Conservation (phyloP, 2,797 vertebrate species). For the Sebastes wilsoni region DNA sequence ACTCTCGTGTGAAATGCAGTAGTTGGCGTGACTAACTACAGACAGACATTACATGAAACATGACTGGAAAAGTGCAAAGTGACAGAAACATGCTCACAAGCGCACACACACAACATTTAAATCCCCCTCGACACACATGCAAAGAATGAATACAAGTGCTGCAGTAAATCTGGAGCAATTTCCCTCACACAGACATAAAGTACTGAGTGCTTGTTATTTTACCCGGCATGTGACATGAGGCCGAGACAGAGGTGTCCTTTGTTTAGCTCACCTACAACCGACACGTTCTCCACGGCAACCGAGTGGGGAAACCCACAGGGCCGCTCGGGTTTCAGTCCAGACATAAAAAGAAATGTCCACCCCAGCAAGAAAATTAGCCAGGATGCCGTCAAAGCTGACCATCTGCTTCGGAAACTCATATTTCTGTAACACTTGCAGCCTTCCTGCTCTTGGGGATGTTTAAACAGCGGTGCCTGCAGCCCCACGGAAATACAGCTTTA, state of each 20-base stretch:
- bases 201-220: slow-evolving; percentile 68
- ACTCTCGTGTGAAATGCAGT: not conserved
- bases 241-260: slow-evolving; percentile 77
- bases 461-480: not conserved
- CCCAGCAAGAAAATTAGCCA: slow-evolving; percentile 59
- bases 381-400: slow-evolving; percentile 16
- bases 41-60: slow-evolving; percentile 19
- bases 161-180: slow-evolving; percentile 52
- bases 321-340: slow-evolving; percentile 61
- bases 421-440: slow-evolving; percentile 36
- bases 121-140: slow-evolving; percentile 18
- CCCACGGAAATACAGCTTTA: not conserved
- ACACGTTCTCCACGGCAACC: slow-evolving; percentile 51
- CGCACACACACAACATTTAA: slow-evolving; percentile 7
- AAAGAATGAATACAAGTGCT: slow-evolving; percentile 42
- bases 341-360: slow-evolving; percentile 71
- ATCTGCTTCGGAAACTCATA: slow-evolving; percentile 40
- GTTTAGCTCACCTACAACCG: slow-evolving; percentile 57
- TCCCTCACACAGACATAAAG: slow-evolving; percentile 24
- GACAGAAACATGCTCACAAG: slow-evolving; percentile 36
- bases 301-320: slow-evolving; percentile 41
- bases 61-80: slow-evolving; percentile 16
- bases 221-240: slow-evolving; percentile 64
- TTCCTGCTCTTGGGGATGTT: not conserved
- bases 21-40: slow-evolving; percentile 9